Evolutionary conservation across 2,113 vertebrate species (phyloP).

Genomic region (Rhabdornis inornatus): DNA sequence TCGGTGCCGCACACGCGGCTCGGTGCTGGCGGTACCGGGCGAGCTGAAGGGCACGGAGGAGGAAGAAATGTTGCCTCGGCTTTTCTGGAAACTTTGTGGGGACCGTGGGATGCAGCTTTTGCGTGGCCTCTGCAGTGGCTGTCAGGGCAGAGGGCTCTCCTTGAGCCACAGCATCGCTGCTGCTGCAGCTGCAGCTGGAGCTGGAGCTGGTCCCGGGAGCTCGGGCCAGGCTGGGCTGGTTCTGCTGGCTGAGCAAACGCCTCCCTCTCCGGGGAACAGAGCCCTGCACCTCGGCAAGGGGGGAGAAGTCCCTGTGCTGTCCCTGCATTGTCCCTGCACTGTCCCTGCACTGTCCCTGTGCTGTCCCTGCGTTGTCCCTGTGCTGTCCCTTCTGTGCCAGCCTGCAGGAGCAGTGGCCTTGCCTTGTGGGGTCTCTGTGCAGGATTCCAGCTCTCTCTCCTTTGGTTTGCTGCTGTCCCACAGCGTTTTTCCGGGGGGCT

Average conservation of each 20-base stretch:
- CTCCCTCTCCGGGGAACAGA: rapidly evolving
- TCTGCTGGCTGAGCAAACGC: not conserved
- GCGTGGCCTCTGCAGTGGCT: not conserved
- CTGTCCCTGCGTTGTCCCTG: not conserved
- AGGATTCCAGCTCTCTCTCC: not conserved
- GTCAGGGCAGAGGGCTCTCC: not conserved
- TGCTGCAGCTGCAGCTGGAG: not conserved
- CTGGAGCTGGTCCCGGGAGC: not conserved
- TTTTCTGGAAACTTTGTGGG: not conserved
- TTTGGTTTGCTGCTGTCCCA: not conserved
- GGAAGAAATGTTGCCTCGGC: not conserved
- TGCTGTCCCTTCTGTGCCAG: not conserved
- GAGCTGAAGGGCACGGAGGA: not conserved
- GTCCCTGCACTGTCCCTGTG: not conserved
- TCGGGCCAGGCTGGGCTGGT: not conserved
- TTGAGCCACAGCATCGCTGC: not conserved
- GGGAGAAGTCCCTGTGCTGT: not conserved
- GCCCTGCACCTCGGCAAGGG: not conserved
- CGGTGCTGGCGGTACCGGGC: too few relatives aligned
- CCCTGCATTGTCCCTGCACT: not conserved
- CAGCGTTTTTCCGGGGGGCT: rapidly evolving
- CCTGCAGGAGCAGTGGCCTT: not conserved
- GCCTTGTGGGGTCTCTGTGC: not conserved
- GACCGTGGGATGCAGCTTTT: not conserved
- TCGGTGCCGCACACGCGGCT: rapidly evolving